A percentile compares a stretch with the other conserved stretches of the same genome.
Conservation (phyloP, 2,888 invertebrate genomes). For the Apocheima hispidaria region DNA sequence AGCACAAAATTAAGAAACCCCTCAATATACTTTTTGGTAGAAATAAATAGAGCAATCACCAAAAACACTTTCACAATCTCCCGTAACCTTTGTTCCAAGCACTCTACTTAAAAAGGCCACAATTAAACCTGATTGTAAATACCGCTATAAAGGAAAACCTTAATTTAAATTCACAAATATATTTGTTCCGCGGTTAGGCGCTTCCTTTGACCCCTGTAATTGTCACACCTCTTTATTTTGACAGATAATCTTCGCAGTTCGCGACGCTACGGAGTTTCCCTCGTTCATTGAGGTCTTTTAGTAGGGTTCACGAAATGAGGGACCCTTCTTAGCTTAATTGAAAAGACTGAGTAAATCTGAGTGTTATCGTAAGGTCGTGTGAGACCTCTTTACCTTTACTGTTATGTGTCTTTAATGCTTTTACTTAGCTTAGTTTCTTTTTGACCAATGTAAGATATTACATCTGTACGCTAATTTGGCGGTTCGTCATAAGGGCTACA, state of each 20-base stretch:
- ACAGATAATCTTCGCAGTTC: conserved; percentile 47
- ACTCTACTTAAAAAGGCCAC: conserved; percentile 27
- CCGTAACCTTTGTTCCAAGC: conserved; percentile 23
- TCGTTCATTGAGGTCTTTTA: conserved; percentile 33
- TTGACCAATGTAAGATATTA: neutral
- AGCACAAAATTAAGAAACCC: neutral
- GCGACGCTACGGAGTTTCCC: conserved; percentile 18
- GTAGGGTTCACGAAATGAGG: conserved; percentile 40
- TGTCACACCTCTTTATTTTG: conserved; percentile 47
- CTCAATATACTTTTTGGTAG: neutral
- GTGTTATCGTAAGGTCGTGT: conserved; percentile 55
- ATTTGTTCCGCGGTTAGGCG: conserved; percentile 35
- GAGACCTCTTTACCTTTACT: conserved; percentile 40
- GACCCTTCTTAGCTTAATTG: conserved; percentile 67
- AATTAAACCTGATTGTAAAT: conserved; percentile 38
- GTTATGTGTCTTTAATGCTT: conserved; percentile 24
- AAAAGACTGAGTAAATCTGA: conserved; percentile 63
- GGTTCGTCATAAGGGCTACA: no score
- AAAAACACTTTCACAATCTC: conserved; percentile 21
- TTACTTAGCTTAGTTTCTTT: conserved; percentile 5
- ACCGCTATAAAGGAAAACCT: conserved; percentile 34
- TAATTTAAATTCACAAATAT: conserved; percentile 38
- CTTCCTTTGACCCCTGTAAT: conserved; percentile 42
- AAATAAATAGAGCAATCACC: conserved; percentile 13
- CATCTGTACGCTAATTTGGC: no score